Base-by-base conservation (phyloP, 2,113 vertebrate genomes). In the Melierax canorus region DNA sequence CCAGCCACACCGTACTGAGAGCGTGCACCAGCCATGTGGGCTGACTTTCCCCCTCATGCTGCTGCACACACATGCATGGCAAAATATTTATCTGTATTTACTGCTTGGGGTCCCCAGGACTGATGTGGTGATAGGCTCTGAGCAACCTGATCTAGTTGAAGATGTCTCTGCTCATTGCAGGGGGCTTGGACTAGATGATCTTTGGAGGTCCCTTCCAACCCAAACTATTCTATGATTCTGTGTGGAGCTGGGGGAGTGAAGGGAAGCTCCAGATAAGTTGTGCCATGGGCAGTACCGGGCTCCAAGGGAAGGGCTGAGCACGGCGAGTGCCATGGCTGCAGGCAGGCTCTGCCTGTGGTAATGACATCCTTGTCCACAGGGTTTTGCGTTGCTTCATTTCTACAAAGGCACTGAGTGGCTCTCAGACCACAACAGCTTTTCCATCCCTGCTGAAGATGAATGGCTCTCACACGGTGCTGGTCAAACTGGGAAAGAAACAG, bases 251-350 rank as follows among this genome's bases (percentile, higher is more conserved):
- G 29, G 20, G 21, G 12, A 7, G 7, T 5, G 18, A 38, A 34
- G 23, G 41, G 38, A 32, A 30, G 34, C 13, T 58, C 27, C 1
- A 1, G n/a, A 3, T 7, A 48, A 62, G 22, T 3, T 11, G 46
- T 69, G 53, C 22, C 39, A 20, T 0, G 3, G 27, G 55, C 36
- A 24, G 48, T 1, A 6, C 41, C 0, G 4, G 39, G 59, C 38
- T 53, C 0, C 1, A 18, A 1, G 24, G n/a, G 23, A 39, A 63
- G 36, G 36, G 27, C 20, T 24, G 32, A 6, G 29, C 2, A 6
- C 1, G 12, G 45, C 0, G 1, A 23, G 30, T 14, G 45, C 72
- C 3, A 0, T 0, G 4, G 29, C 19, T 6, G 20, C 1, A 1
- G 51, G 17, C 36, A 34, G 45, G 34, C 38, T 45, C 60, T 38